Evolutionary conservation across 2,888 invertebrate genomes (phyloP).

Genomic region (Campaea margaritaria): DNA sequence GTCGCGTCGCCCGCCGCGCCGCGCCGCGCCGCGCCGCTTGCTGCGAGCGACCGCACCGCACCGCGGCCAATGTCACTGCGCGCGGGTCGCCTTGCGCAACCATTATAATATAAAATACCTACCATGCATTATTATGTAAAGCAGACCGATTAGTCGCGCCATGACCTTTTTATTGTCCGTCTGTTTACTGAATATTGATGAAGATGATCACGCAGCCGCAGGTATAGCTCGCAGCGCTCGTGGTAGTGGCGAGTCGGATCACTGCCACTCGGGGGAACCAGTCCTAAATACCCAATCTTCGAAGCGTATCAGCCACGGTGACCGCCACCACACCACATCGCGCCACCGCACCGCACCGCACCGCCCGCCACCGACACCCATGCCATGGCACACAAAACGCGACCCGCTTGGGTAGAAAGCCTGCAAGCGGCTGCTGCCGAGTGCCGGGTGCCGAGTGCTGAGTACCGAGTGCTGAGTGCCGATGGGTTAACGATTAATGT

Average conservation of each 20-base stretch:
- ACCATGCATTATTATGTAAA: conserved; percentile 29
- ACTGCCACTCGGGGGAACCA: no score
- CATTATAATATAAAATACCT: conserved; percentile 13
- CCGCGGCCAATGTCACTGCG: conserved; percentile 13
- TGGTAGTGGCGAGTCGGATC: no score
- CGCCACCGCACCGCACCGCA: not conserved
- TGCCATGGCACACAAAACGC: not conserved
- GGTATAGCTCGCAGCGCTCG: no score
- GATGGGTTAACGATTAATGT: no score
- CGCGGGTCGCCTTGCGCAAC: conserved; percentile 16
- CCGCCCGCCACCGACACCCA: not conserved
- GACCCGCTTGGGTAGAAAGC: conserved; percentile 17
- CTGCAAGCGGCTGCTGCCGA: conserved; percentile 1
- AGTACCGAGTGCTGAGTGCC: no score
- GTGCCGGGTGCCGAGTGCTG: no score
- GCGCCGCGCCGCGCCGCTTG: not conserved
- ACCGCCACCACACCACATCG: not conserved
- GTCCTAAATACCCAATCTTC: no score
- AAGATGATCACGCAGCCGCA: no score
- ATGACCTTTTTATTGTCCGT: conserved; percentile 21
- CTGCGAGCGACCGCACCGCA: not conserved
- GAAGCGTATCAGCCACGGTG: no score
- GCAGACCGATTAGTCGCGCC: conserved; percentile 16
- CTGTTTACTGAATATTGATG: not conserved
- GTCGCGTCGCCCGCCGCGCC: not conserved